Percentiles rank a stretch among this genome's conserved stretches.
Evolutionary conservation across 2,797 vertebrate genomes (phyloP).

Genomic region (Ptychadena robeensis): DNA sequence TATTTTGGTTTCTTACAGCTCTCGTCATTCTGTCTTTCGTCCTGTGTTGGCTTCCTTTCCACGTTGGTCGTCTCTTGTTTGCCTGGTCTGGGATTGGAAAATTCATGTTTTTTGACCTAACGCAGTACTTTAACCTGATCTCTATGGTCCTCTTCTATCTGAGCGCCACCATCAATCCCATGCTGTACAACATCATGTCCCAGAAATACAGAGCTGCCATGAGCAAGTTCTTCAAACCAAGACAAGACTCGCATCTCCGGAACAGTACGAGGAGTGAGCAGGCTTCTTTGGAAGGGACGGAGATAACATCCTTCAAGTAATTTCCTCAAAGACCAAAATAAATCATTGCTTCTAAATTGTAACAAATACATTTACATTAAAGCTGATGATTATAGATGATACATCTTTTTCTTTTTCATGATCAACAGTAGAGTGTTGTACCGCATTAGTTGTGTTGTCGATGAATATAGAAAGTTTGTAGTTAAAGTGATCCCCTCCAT

Average conservation of each 20-base stretch:
- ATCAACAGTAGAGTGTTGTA: too few species aligned
- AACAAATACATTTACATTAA: too few species aligned
- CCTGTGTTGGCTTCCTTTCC: slow-evolving; percentile 83
- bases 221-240: slow-evolving; percentile 67
- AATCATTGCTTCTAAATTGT: neutral
- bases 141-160: slow-evolving; percentile 82
- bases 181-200: slow-evolving; percentile 81
- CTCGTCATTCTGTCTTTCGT: slow-evolving; percentile 82
- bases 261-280: slow-evolving; percentile 38
- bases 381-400: too few species aligned
- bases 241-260: neutral
- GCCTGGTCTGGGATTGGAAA: slow-evolving; percentile 31
- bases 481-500: too few species aligned
- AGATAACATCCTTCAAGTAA: slow-evolving; percentile 58
- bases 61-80: slow-evolving; percentile 80
- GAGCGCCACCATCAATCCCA: slow-evolving; percentile 79
- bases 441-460: too few species aligned
- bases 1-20: slow-evolving; percentile 66
- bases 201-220: slow-evolving; percentile 75
- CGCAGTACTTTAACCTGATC: slow-evolving; percentile 81
- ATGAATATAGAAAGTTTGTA: too few species aligned
- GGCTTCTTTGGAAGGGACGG: slow-evolving; percentile 30
- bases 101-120: slow-evolving; percentile 71
- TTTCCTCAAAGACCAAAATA: neutral
- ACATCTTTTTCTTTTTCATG: too few species aligned